phyloP scores from a whole-genome alignment of 2,888 invertebrate species.

The Zelleria hepariella region DNA sequence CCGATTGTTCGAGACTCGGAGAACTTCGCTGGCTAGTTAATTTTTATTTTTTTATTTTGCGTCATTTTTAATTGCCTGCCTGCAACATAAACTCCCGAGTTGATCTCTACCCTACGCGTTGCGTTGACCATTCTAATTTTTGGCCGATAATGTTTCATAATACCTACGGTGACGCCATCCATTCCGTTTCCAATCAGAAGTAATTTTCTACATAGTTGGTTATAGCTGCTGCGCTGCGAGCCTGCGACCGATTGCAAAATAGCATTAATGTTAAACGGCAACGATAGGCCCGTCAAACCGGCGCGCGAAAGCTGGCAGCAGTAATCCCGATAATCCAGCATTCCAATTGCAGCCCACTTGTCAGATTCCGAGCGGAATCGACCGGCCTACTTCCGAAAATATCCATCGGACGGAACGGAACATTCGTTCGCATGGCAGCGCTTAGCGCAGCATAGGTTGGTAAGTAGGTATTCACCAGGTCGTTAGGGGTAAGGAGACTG shows the following conservation, averaged over 20 bases:
- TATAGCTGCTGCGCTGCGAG: neutral
- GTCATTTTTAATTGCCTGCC: too few relatives aligned
- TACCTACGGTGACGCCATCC: neutral
- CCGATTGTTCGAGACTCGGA: too few relatives aligned
- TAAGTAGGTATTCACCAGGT: too few relatives aligned
- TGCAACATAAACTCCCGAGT: too few relatives aligned
- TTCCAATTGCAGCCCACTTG: slow-evolving; percentile 15
- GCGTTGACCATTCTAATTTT: neutral
- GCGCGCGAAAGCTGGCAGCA: neutral
- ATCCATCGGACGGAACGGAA: slow-evolving; percentile 10
- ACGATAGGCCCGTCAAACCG: neutral
- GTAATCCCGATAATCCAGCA: slow-evolving; percentile 9
- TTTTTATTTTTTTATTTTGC: too few relatives aligned
- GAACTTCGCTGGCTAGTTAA: too few relatives aligned
- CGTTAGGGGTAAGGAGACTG: too few relatives aligned
- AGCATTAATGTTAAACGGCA: neutral
- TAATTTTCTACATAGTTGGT: neutral
- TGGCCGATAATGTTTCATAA: neutral
- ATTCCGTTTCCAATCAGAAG: neutral
- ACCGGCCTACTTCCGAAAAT: slow-evolving; percentile 38
- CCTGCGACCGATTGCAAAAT: neutral
- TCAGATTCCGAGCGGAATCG: slow-evolving; percentile 29
- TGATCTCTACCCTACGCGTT: neutral
- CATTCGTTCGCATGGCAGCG: too few relatives aligned
- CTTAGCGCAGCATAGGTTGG: too few relatives aligned